Conservation (phyloP, 2,113 vertebrate species). For the Paramormyrops kingsleyae region DNA sequence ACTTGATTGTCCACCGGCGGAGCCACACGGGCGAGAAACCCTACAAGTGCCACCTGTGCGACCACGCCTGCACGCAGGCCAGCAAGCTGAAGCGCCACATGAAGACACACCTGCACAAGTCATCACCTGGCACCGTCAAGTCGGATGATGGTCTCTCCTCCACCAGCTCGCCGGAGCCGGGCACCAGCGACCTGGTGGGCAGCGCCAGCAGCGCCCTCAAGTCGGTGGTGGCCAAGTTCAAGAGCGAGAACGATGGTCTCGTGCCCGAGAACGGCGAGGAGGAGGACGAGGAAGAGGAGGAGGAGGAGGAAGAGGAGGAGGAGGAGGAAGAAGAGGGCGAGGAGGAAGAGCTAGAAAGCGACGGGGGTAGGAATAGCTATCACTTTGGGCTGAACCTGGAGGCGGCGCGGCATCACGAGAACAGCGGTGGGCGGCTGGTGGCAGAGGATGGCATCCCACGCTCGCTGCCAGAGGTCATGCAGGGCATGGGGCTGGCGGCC, state of each 20-base stretch:
- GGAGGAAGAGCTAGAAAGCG: constrained; percentile 76
- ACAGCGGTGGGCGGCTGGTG: constrained; percentile 59
- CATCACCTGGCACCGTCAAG: constrained; percentile 89
- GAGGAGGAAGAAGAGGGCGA: constrained; percentile 89
- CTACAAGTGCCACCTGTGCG: constrained; percentile 98
- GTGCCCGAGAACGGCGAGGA: constrained; percentile 92
- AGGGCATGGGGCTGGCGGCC: constrained; percentile 90
- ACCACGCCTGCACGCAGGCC: constrained; percentile 97
- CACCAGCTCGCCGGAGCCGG: constrained; percentile 92
- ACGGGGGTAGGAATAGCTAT: constrained; percentile 77
- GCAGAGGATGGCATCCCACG: constrained; percentile 72
- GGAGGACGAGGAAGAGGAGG: constrained; percentile 88
- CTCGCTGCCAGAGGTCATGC: constrained; percentile 90
- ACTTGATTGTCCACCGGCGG: constrained; percentile 94
- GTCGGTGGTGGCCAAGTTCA: constrained; percentile 95
- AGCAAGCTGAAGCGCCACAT: constrained; percentile 99
- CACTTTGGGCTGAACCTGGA: constrained; percentile 90
- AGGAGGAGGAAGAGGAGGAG: constrained; percentile 94
- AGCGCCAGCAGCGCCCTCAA: constrained; percentile 95
- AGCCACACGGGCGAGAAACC: constrained; percentile 99
- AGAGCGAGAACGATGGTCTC: constrained; percentile 81
- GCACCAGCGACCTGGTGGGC: constrained; percentile 89
- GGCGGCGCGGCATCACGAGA: constrained; percentile 85
- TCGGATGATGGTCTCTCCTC: constrained; percentile 93
- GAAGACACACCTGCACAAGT: constrained; percentile 99